Conservation (phyloP, 2,113 vertebrate species). For the Gobio gobio region DNA sequence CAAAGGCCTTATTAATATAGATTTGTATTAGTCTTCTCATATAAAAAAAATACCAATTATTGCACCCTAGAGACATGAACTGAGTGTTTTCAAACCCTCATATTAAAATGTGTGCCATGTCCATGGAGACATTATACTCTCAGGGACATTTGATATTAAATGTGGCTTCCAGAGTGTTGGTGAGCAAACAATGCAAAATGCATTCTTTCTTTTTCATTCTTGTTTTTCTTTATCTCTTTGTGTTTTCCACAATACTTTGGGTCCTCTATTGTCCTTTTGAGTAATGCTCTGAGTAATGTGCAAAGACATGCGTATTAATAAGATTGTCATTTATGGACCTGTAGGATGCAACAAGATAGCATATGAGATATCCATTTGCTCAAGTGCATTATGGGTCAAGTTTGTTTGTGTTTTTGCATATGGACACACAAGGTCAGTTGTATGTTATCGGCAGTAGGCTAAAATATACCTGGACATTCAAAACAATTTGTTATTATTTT, state of each 20-base stretch:
- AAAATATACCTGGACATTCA: neutral
- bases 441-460: neutral
- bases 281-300: neutral
- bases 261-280: neutral
- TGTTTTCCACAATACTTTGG: neutral
- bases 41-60: conserved; percentile 7
- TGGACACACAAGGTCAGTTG: neutral
- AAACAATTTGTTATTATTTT: neutral
- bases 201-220: neutral
- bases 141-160: neutral
- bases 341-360: neutral
- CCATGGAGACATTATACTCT: conserved; percentile 24
- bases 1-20: conserved; percentile 14
- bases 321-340: neutral
- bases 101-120: conserved; percentile 30
- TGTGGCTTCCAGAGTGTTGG: conserved; percentile 3
- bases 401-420: no score
- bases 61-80: neutral
- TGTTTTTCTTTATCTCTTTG: neutral
- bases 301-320: neutral
- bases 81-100: conserved; percentile 21
- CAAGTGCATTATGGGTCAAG: no score
- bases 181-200: neutral
- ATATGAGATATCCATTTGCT: no score
- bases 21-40: conserved; percentile 6